Percentiles rank a stretch among this genome's conserved stretches.
phyloP scores from a whole-genome alignment of 2,797 vertebrate species.

The Cottoperca gobio region DNA sequence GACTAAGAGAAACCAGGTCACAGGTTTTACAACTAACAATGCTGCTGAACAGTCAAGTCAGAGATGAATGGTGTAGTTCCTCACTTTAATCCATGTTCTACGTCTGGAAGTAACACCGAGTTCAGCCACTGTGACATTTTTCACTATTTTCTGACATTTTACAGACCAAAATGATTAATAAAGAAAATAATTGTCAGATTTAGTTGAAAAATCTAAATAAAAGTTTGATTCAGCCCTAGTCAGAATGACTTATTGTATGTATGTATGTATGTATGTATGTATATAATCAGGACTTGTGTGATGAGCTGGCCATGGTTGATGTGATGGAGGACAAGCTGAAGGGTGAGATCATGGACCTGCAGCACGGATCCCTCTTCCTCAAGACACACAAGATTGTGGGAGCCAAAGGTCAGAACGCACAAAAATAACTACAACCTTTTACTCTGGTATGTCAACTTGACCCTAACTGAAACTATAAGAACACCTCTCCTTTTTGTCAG shows the following conservation, averaged over 20 bases:
- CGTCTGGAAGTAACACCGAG: not conserved
- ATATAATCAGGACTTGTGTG: conserved; percentile 88
- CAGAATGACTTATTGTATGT: not conserved
- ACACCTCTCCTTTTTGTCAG: conserved; percentile 67
- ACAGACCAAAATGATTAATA: no score
- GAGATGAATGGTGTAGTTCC: not conserved
- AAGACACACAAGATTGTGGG: conserved; percentile 93
- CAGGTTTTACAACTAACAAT: not conserved
- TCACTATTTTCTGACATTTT: no score
- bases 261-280: not conserved
- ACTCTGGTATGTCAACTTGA: not conserved
- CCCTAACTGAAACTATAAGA: not conserved
- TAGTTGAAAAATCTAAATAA: no score
- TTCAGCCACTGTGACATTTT: not conserved
- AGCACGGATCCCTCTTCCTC: conserved; percentile 97
- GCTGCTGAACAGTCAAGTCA: not conserved
- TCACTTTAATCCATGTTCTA: not conserved
- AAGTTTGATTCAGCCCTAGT: no score
- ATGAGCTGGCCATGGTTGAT: conserved; percentile 96
- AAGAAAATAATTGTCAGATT: no score
- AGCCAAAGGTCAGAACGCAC: conserved; percentile 88
- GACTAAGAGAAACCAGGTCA: conserved; percentile 15
- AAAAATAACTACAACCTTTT: not conserved
- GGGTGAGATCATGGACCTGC: conserved; percentile 96
- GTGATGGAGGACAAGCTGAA: conserved; percentile 98